Evolutionary conservation across 2,888 invertebrate species (phyloP), one percentile per base, ranked within the genome.

Genomic region (Galerucella nymphaeae): DNA sequence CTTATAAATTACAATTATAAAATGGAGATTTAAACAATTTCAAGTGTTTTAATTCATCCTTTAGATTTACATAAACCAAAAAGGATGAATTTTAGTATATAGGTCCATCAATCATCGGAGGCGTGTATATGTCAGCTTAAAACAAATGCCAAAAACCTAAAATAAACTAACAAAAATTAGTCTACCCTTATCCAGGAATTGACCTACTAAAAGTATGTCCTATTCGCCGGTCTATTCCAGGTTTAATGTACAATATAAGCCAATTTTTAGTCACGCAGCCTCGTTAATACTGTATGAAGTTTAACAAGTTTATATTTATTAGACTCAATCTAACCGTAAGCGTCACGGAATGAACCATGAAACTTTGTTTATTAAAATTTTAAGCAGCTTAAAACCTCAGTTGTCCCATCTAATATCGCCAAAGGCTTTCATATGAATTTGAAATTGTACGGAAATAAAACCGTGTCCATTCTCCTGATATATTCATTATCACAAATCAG

Each of bases 221-320:
- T 53, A 16, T 10, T 16, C 53, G 16, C 53, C 16, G 53, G 10
- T 53, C 53, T 9, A 53, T 53, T 53, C 53, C 53, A 53, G n/a
- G n/a, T 53, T 53, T 53, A 16, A 16, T 9, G 16, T 53, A 18
- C 53, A 53, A 53, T 53, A 53, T 53, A 53, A 53, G 53, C 53
- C 16, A 18, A 53, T 53, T 53, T 53, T 53, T 18, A 53, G 18
- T 53, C 53, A 53, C 53, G 53, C 53, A 53, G 18, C 53, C 18
- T 53, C 53, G 9, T 53, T 18, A 53, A 53, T n/a, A 2, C 18
- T n/a, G 18, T 53, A 53, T 18, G 16, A n/a, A 18, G 53, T 18
- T 53, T 53, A 53, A 53, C 53, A 53, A 53, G 53, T 53, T 53
- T 18, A 53, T 53, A 18, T 53, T 53, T 53, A 53, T 53, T 53